Conservation (phyloP, 2,888 invertebrate genomes). For the Hoplodrina blanda region DNA sequence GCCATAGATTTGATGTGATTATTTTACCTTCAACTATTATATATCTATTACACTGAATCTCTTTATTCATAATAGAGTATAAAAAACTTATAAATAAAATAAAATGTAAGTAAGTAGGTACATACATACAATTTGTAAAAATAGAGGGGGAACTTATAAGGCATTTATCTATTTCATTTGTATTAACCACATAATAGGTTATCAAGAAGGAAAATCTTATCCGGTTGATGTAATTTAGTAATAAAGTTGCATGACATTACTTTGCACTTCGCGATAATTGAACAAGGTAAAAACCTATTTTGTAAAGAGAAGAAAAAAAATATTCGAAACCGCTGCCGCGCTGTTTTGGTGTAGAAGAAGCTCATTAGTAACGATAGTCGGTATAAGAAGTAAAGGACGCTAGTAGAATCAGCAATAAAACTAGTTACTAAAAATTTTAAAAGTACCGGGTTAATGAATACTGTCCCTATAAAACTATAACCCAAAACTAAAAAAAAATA, state of each 20-base stretch:
- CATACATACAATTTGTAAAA: no score
- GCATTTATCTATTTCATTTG: background rate
- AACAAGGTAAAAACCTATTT: slow-evolving; percentile 5
- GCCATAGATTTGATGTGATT: slow-evolving; percentile 9
- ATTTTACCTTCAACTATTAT: background rate
- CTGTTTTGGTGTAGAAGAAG: slow-evolving; percentile 6
- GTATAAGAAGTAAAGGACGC: slow-evolving; percentile 18
- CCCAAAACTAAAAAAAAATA: no score
- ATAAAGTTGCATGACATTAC: slow-evolving; percentile 66
- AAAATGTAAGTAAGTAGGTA: no score
- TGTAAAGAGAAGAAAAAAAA: slow-evolving; percentile 10
- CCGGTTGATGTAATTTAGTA: slow-evolving; percentile 71
- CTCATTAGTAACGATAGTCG: slow-evolving; percentile 7
- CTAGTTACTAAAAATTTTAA: no score
- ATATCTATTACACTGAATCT: background rate
- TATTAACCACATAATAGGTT: background rate
- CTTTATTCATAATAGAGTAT: no score
- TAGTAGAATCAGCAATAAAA: no score
- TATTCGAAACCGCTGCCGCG: background rate
- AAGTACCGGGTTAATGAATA: no score
- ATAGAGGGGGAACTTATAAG: no score
- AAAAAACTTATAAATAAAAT: no score
- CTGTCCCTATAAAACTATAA: no score
- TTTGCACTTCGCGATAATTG: slow-evolving; percentile 25
- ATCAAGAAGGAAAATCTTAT: slow-evolving; percentile 23